Base-by-base conservation (phyloP, 2,113 vertebrate genomes). In the Porphyrio hochstetteri region DNA sequence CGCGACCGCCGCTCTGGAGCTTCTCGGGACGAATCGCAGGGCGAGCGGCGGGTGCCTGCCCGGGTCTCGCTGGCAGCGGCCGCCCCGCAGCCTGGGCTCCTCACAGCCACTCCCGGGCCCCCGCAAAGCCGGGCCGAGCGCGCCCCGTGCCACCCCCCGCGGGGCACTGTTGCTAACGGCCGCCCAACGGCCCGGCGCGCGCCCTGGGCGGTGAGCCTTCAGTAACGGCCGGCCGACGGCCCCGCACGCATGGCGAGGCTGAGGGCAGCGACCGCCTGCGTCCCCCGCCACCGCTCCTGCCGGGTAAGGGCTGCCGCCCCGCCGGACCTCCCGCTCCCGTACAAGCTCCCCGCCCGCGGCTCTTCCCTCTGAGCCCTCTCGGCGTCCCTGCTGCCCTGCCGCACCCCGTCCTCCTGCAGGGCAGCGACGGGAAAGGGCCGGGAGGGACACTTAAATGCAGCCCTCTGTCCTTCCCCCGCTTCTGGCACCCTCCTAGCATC, bases 1-100 rank as follows among this genome's bases (percentile, higher is more conserved):
- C 8, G 1, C 2, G 46, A 7, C 59, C 6, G 4, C 44, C 9
- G 5, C 24, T 5, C 40, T 3, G 65, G 2, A 15, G 7, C 42
- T 17, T 15, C 18, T 7, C 1, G 36, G 31, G 14, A 33, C 11
- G 7, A 21, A 3, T 2, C 2, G 8, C 5, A 18, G 44, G 14
- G 4, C 16, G 11, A 5, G 16, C 7, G 16, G 27, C 15, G 13
- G 21, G 29, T 17, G n/a, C 29, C 36, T 16, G 48, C 75, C 20
- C 11, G 28, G 11, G 33, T 25, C 42, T 5, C 5, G 6, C 40
- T 7, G 56, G 42, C 40, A 19, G 36, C 14, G 14, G 17, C 35
- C 27, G 7, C 69, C 48, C 48, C 21, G 48, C 48, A 50, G 48
- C 48, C 48, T 11, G 48, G 48, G 48, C 48, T 16, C 42, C 48